A percentile compares a stretch with the other conserved stretches of the same genome.
These are phyloP conservation scores for Atractosteus spatula DNA, from an alignment of 2,113 vertebrate species.

Conservation along the genomic window DNA sequence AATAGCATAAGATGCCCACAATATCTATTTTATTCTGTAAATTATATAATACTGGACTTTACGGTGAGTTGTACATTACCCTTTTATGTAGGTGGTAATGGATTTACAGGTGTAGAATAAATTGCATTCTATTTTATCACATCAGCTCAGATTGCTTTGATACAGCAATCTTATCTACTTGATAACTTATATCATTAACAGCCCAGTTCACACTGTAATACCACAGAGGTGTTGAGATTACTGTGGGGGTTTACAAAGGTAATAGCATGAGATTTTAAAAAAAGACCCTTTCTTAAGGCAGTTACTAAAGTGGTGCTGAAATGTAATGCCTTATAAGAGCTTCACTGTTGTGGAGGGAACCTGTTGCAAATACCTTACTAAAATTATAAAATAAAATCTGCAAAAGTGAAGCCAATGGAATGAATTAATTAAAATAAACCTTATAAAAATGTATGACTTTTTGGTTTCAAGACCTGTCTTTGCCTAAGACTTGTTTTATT, in stretches of 20 bases:
- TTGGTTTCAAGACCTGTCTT: not conserved
- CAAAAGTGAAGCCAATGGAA: not conserved
- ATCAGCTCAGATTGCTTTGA: conserved; percentile 12
- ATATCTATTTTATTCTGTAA: not conserved
- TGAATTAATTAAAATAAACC: conserved; percentile 12
- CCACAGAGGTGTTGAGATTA: conserved; percentile 1
- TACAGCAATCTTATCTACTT: conserved; percentile 11
- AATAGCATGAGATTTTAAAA: not conserved
- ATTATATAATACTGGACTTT: not conserved
- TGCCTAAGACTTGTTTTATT: conserved; percentile 3
- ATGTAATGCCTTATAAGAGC: not conserved
- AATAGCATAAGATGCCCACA: not conserved
- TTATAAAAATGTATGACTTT: conserved; percentile 4
- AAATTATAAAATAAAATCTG: conserved; percentile 11
- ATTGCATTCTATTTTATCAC: conserved; percentile 12
- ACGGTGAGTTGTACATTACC: not conserved
- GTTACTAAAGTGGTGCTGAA: not conserved
- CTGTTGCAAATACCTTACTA: not conserved
- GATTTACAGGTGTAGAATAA: conserved; percentile 14
- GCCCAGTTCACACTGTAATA: conserved; percentile 14
- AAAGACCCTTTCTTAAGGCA: conserved; percentile 8
- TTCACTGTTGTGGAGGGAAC: conserved; percentile 2
- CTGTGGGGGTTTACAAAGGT: conserved; percentile 1
- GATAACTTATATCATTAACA: conserved; percentile 18
- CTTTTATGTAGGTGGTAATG: conserved; percentile 12